Conservation (phyloP, 1,140 invertebrate genomes). For the Orius insidiosus region DNA sequence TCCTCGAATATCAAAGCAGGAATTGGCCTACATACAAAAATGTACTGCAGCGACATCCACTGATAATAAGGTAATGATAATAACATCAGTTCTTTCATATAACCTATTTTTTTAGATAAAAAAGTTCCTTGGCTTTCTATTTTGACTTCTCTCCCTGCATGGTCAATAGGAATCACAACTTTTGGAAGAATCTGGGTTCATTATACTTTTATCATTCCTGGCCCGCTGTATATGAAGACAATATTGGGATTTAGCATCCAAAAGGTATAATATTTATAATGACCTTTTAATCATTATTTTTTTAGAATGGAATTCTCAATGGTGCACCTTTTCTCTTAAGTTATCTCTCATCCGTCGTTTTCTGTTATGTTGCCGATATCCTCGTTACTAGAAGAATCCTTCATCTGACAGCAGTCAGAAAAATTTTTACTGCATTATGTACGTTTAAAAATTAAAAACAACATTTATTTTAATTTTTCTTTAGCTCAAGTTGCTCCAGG, state of each 20-base stretch:
- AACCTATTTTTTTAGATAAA: conserved; percentile 19
- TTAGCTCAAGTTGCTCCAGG: conserved; percentile 49
- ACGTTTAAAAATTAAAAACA: conserved; percentile 3
- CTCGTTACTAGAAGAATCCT: conserved; percentile 37
- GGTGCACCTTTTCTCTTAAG: conserved; percentile 49
- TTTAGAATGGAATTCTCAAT: conserved; percentile 43
- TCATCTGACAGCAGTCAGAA: conserved; percentile 42
- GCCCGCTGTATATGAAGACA: conserved; percentile 52
- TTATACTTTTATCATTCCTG: conserved; percentile 49
- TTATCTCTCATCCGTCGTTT: conserved; percentile 47
- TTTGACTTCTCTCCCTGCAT: conserved; percentile 55
- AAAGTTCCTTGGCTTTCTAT: conserved; percentile 58
- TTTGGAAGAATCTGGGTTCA: conserved; percentile 56
- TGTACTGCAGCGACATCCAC: background rate
- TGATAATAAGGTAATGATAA: background rate
- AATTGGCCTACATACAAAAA: conserved; percentile 48
- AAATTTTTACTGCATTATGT: conserved; percentile 45
- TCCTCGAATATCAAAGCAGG: conserved; percentile 49
- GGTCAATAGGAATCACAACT: conserved; percentile 59
- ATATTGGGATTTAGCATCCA: conserved; percentile 48
- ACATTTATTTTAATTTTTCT: conserved; percentile 16
- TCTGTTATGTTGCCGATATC: conserved; percentile 50
- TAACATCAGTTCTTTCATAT: background rate
- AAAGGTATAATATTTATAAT: conserved; percentile 27
- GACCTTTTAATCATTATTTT: background rate